These are phyloP conservation scores for Colletes latitarsis DNA, from an alignment of 1,140 invertebrate species.

Conservation along the genomic window DNA sequence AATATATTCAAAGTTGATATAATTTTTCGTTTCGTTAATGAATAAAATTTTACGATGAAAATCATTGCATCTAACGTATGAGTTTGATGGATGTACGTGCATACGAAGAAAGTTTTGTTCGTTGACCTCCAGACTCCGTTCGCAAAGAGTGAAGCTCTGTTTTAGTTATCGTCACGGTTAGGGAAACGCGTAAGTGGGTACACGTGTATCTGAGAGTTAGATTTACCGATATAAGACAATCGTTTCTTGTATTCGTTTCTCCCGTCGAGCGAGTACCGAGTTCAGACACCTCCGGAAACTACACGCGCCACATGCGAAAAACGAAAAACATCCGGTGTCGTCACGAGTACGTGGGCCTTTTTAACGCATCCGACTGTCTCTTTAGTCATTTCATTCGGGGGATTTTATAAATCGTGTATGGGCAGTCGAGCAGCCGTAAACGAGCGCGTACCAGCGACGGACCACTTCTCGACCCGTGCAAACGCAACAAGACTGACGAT, in stretches of 20 bases:
- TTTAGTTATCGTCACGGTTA: background rate
- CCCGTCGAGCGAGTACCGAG: constrained; percentile 25
- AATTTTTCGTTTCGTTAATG: too few relatives aligned
- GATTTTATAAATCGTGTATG: constrained; percentile 37
- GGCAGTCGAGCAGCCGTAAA: constrained; percentile 14
- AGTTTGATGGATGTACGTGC: too few relatives aligned
- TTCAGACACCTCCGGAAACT: constrained; percentile 39
- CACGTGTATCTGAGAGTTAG: background rate
- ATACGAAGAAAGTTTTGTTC: too few relatives aligned
- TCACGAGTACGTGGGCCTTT: constrained; percentile 64
- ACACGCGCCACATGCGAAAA: constrained; percentile 54
- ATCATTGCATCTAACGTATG: too few relatives aligned
- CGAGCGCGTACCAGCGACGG: constrained; percentile 13
- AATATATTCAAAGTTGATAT: too few relatives aligned
- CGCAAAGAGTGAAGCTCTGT: background rate
- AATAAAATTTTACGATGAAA: too few relatives aligned
- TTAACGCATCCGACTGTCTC: constrained; percentile 40
- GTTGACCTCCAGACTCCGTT: too few relatives aligned
- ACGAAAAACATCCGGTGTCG: constrained; percentile 53
- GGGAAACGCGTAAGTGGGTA: background rate
- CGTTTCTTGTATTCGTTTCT: too few relatives aligned
- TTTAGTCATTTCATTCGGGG: constrained; percentile 22
- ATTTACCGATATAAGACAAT: too few relatives aligned
- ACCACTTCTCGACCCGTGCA: constrained; percentile 49
- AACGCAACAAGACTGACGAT: constrained; percentile 71